Evolutionary conservation across 2,113 vertebrate genomes (phyloP), one percentile per base, ranked within the genome.

Genomic region (Willisornis vidua): DNA sequence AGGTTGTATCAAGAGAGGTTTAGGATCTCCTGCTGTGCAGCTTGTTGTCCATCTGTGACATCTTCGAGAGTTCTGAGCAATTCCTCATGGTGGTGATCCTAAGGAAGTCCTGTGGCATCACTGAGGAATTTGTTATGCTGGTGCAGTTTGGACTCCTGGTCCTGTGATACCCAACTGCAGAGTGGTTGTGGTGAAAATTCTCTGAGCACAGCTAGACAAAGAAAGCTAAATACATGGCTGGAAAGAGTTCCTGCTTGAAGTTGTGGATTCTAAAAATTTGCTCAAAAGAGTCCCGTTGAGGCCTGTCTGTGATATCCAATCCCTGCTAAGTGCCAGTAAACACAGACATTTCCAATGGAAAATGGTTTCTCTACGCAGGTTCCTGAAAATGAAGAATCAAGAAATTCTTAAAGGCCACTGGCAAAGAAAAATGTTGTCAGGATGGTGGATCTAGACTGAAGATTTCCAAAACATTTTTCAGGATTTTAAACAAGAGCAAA

Each of bases 181-280:
- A 57, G 49, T 0, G 0, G 10, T 14, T 66, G 59, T 35, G 58
- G 37, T 22, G n/a, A 70, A 65, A 55, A n/a, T 12, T 35, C 11
- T 31, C 43, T 33, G 39, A 75, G 55, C 6, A 1, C 26, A 86
- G 43, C n/a, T 54, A 29, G 33, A 15, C 63, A 39, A 37, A 33
- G 29, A 13, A 79, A 65, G 31, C 11, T 31, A n/a, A 85, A 76
- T 45, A 55, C 12, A 3, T 1, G 14, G 25, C 45, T 52, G 24
- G 48, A 79, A 65, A n/a, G 59, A 14, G 4, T 31, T 37, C 24
- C 51, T 39, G 15, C 33, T 61, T 3, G 2, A 54, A 45, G 20
- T 23, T 79, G 48, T 14, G 19, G 31, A 41, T 58, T 58, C 73
- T 43, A 43, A 73, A 70, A 54, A 24, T 63, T 59, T 83, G 31